Conservation (phyloP, 2,797 vertebrate species). For the Cossypha caffra region DNA sequence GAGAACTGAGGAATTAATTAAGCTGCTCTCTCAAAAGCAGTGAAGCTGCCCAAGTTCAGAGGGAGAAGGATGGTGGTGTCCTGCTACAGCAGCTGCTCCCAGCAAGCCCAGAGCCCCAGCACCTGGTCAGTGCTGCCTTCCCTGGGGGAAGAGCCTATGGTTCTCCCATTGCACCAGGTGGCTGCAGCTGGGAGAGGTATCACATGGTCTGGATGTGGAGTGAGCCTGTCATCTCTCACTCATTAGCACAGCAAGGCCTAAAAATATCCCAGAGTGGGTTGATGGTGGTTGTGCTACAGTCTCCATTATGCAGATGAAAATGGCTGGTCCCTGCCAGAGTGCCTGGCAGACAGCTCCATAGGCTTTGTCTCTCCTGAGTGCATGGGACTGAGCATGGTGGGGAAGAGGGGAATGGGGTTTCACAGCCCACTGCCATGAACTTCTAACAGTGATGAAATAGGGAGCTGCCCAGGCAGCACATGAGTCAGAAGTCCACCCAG, state of each 20-base stretch:
- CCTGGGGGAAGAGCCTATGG: background rate
- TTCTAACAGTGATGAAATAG: background rate
- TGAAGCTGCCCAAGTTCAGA: background rate
- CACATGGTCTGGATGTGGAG: accelerated
- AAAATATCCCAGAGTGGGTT: constrained; percentile 43
- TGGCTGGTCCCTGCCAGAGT: background rate
- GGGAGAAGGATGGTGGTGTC: background rate
- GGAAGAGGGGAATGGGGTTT: background rate
- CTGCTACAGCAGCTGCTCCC: background rate
- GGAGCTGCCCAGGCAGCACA: background rate
- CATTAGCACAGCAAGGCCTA: background rate
- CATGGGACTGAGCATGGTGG: accelerated
- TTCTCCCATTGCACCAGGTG: background rate
- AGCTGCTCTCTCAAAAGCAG: background rate
- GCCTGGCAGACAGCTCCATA: background rate
- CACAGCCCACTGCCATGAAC: background rate
- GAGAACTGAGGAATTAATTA: background rate
- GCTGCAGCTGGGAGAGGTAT: background rate
- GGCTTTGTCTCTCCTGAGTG: background rate
- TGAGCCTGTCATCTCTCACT: background rate
- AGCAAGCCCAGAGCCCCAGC: background rate
- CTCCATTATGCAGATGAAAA: background rate
- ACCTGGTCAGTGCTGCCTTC: background rate
- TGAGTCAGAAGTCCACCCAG: background rate
- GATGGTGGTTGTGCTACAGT: background rate